These are phyloP conservation scores for Proales similis DNA, from an alignment of 1,140 invertebrate species.

Conservation along the genomic window DNA sequence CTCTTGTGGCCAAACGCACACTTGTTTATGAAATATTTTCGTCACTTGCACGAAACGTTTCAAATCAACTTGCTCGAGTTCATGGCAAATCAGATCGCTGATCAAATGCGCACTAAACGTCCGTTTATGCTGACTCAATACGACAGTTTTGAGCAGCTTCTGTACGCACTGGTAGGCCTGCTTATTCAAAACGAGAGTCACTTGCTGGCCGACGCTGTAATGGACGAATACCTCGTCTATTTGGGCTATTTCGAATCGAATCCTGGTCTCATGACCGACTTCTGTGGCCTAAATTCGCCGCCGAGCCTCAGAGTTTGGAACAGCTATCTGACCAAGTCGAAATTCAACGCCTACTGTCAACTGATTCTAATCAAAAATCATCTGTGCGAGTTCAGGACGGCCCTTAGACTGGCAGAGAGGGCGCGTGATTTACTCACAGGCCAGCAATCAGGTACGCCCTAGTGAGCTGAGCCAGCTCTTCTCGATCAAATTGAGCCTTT, in stretches of 20 bases:
- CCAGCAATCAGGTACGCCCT: too few relatives aligned
- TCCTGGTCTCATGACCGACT: too few relatives aligned
- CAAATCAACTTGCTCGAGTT: conserved; percentile 22
- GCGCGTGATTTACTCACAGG: conserved; percentile 11
- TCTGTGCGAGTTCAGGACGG: conserved; percentile 11
- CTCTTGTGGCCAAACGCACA: too few relatives aligned
- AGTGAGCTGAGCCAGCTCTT: too few relatives aligned
- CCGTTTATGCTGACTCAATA: conserved; percentile 14
- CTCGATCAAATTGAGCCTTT: background rate
- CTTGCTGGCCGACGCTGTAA: conserved; percentile 2
- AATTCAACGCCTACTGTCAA: conserved; percentile 25
- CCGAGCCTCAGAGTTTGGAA: too few relatives aligned
- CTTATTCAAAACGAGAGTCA: conserved; percentile 19
- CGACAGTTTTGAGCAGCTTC: conserved; percentile 12
- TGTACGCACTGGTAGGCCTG: background rate
- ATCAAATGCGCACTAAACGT: background rate
- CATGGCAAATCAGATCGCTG: background rate
- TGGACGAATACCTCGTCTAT: conserved; percentile 23
- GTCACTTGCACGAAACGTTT: background rate
- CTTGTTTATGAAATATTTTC: conserved; percentile 35
- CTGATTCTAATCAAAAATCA: conserved; percentile 19
- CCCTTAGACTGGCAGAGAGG: background rate
- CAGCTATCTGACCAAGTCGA: background rate
- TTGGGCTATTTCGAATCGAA: conserved; percentile 35
- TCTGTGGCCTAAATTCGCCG: too few relatives aligned